Evolutionary conservation across 2,888 invertebrate genomes (phyloP).

Genomic region (Tenodera sinensis): DNA sequence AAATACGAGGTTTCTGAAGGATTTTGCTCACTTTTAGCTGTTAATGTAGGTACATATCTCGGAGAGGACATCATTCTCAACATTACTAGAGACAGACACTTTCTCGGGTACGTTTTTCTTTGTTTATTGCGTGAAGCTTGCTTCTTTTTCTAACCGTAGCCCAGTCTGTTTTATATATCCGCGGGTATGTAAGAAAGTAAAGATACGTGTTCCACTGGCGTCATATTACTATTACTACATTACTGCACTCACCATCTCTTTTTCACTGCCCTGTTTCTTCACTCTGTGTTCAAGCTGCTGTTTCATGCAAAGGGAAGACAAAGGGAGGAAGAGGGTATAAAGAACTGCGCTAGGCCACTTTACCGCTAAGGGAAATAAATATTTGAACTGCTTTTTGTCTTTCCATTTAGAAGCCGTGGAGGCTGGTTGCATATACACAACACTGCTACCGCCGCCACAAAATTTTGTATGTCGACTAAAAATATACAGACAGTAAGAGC

Average conservation of each 20-base stretch:
- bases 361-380: constrained; percentile 29
- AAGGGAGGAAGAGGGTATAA: background rate
- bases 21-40: no score
- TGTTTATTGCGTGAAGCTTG: background rate
- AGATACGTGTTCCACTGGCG: constrained; percentile 3
- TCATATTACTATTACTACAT: constrained; percentile 10
- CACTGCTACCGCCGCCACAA: background rate
- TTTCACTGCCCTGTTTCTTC: background rate
- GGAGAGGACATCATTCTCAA: background rate
- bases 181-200: background rate
- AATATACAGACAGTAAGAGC: background rate
- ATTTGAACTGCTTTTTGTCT: constrained; percentile 30
- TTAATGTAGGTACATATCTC: no score
- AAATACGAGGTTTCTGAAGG: no score
- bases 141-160: background rate
- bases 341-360: constrained; percentile 22
- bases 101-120: background rate
- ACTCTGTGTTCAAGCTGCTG: background rate
- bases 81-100: background rate
- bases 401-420: constrained; percentile 11
- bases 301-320: background rate
- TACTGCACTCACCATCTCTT: background rate
- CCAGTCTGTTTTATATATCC: background rate
- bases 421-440: background rate
- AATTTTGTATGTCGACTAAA: constrained; percentile 10